Evolutionary conservation across 1,140 invertebrate species (phyloP).

Genomic region (Dolichoris vasculosae): DNA sequence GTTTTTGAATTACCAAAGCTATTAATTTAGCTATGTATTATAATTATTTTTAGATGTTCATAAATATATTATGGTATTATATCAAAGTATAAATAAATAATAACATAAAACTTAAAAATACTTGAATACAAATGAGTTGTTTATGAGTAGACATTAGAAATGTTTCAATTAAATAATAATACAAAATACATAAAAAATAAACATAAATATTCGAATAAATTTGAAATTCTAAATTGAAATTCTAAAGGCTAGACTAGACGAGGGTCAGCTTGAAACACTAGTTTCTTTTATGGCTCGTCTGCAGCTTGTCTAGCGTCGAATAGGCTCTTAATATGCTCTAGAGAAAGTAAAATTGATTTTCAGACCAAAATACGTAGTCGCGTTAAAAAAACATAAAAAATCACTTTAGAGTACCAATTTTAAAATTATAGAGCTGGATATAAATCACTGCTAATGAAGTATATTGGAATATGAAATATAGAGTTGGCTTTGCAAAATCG

Average conservation of each 20-base stretch:
- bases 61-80: too few relatives aligned
- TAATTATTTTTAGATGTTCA: too few relatives aligned
- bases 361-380: neutral
- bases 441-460: slow-evolving; percentile 2
- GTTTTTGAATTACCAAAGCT: too few relatives aligned
- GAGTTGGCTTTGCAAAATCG: neutral
- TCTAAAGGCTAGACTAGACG: neutral
- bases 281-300: neutral
- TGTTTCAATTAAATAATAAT: too few relatives aligned
- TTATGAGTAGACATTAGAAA: too few relatives aligned
- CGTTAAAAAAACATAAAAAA: neutral
- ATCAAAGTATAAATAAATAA: too few relatives aligned
- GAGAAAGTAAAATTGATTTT: neutral
- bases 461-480: neutral
- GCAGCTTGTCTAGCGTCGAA: neutral
- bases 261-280: neutral
- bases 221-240: neutral
- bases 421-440: neutral
- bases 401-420: neutral
- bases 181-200: neutral
- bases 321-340: neutral
- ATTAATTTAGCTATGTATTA: too few relatives aligned
- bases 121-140: too few relatives aligned
- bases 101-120: too few relatives aligned
- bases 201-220: neutral